Conservation (phyloP, 2,797 vertebrate species). For the Odontamblyopus rebecca region DNA sequence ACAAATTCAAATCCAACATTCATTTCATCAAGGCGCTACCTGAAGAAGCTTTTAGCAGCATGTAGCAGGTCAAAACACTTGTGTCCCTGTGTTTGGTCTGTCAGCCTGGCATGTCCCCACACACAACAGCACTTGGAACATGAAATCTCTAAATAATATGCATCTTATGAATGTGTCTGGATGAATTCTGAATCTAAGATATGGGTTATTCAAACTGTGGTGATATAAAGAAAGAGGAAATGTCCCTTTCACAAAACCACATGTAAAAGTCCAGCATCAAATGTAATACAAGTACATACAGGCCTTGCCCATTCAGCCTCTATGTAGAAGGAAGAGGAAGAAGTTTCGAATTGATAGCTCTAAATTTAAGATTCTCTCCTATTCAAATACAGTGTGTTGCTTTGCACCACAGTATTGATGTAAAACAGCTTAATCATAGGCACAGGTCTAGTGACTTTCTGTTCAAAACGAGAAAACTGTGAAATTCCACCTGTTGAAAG, state of each 20-base stretch:
- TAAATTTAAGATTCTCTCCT: too few species aligned
- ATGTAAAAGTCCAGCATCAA: neutral
- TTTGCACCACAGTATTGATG: too few species aligned
- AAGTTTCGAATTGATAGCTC: too few species aligned
- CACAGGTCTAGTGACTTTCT: too few species aligned
- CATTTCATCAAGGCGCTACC: slow-evolving; percentile 44
- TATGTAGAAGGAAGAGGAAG: too few species aligned
- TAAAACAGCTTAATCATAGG: too few species aligned
- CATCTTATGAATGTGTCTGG: slow-evolving; percentile 22
- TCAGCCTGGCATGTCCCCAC: slow-evolving; percentile 54
- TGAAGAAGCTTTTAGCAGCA: slow-evolving; percentile 76
- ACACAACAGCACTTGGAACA: slow-evolving; percentile 57
- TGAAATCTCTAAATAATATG: slow-evolving; percentile 61
- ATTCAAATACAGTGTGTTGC: too few species aligned
- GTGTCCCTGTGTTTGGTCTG: slow-evolving; percentile 26
- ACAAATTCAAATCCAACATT: slow-evolving; percentile 33
- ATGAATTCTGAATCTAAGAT: neutral
- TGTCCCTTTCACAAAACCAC: neutral
- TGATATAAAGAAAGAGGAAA: neutral
- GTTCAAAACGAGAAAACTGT: too few species aligned
- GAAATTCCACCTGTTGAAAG: too few species aligned
- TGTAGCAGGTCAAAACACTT: slow-evolving; percentile 47
- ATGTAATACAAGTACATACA: neutral
- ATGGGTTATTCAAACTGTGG: neutral
- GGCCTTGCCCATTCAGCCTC: neutral